These are phyloP conservation scores for Molothrus ater DNA, from an alignment of 2,797 vertebrate species.

Conservation along the genomic window DNA sequence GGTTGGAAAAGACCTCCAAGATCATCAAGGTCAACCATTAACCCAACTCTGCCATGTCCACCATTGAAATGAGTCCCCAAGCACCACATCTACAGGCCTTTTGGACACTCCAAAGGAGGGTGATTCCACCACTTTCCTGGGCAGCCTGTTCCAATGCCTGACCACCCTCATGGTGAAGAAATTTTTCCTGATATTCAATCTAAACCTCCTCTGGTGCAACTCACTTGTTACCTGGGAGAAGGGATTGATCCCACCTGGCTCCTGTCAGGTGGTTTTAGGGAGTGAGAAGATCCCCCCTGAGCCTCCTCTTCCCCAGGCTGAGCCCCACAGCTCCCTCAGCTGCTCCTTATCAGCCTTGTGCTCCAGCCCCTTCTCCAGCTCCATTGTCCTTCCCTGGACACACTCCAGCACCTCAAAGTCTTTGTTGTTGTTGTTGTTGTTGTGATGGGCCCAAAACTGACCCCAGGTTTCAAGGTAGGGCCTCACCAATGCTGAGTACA, in stretches of 20 bases:
- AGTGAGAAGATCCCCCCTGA: neutral
- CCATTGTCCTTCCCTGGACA: neutral
- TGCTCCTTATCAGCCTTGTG: neutral
- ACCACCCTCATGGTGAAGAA: neutral
- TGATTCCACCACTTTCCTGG: neutral
- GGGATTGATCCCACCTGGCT: neutral
- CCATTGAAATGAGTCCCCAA: neutral
- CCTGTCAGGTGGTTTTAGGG: neutral
- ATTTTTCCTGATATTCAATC: neutral
- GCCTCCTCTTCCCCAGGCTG: neutral
- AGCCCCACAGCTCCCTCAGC: neutral
- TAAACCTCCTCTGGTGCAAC: neutral
- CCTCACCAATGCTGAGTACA: rapidly evolving
- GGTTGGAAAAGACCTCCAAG: neutral
- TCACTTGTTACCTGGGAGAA: neutral
- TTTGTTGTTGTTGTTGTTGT: neutral
- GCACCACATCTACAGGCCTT: neutral
- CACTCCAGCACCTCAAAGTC: rapidly evolving
- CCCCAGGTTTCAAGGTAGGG: neutral
- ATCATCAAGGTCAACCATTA: neutral
- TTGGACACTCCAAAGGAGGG: neutral
- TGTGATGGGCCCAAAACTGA: neutral
- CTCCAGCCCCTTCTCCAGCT: neutral
- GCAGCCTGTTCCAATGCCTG: neutral
- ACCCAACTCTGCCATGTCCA: neutral